A percentile compares a stretch with the other conserved stretches of the same genome.
phyloP scores from a whole-genome alignment of 2,888 invertebrate genomes.

The Athripsodes cinereus region DNA sequence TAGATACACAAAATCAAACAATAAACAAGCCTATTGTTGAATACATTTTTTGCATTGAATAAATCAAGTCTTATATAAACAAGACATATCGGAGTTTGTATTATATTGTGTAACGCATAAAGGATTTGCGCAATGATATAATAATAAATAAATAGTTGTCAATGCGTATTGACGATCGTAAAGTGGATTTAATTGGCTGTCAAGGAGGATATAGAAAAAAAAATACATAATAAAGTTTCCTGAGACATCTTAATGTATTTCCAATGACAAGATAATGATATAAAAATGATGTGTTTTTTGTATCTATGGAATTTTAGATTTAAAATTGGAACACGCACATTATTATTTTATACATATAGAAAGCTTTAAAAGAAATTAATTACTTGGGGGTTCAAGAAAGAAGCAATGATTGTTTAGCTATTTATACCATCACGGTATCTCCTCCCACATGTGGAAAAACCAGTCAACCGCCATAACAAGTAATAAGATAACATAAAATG shows the following conservation, averaged over 20 bases:
- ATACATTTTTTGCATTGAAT: conserved; percentile 17
- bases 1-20: conserved; percentile 22
- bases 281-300: too few species aligned
- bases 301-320: too few species aligned
- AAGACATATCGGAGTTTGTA: conserved; percentile 2
- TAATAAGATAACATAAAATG: too few species aligned
- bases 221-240: background rate
- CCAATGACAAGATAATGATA: too few species aligned
- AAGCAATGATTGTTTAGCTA: too few species aligned
- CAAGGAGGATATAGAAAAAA: background rate
- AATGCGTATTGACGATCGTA: background rate
- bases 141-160: background rate
- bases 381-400: too few species aligned
- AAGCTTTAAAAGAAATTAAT: too few species aligned
- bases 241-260: background rate
- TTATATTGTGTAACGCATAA: background rate
- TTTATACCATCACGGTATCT: too few species aligned
- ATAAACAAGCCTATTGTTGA: conserved; percentile 20
- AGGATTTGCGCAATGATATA: background rate
- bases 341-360: too few species aligned
- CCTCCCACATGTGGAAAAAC: too few species aligned
- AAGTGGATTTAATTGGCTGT: background rate
- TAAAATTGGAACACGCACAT: too few species aligned
- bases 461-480: too few species aligned
- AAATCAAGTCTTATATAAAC: conserved; percentile 4